A percentile compares a stretch with the other conserved stretches of the same genome.
phyloP scores from a whole-genome alignment of 1,140 invertebrate species.

The Adoxophyes honmai region DNA sequence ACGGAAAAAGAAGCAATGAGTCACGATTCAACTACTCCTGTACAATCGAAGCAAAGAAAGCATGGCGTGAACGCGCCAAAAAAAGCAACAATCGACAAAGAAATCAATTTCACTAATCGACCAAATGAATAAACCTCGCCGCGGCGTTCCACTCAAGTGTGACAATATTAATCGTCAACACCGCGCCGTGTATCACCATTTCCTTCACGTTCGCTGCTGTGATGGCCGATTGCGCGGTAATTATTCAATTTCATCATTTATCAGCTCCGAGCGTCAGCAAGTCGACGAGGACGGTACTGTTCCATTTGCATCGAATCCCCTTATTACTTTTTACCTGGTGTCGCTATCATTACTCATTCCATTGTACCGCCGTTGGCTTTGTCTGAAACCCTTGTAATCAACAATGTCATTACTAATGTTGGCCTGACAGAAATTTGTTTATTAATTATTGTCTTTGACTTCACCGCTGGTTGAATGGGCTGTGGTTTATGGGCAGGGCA shows the following conservation, averaged over 20 bases:
- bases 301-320: slow-evolving; percentile 57
- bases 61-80: too few relatives aligned
- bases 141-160: too few relatives aligned
- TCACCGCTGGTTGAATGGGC: too few relatives aligned
- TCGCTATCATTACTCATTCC: slow-evolving; percentile 60
- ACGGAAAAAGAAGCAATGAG: too few relatives aligned
- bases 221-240: slow-evolving; percentile 46
- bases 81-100: too few relatives aligned
- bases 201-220: slow-evolving; percentile 39
- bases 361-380: slow-evolving; percentile 48
- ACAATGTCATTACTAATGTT: slow-evolving; percentile 31
- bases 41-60: too few relatives aligned
- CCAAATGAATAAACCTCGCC: too few relatives aligned
- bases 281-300: slow-evolving; percentile 67
- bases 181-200: neutral
- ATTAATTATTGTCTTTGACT: slow-evolving; percentile 11
- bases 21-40: too few relatives aligned
- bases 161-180: too few relatives aligned
- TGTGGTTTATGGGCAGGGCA: too few relatives aligned
- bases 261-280: slow-evolving; percentile 63
- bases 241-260: slow-evolving; percentile 72
- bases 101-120: too few relatives aligned
- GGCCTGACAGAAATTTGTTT: slow-evolving; percentile 20
- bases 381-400: slow-evolving; percentile 34
- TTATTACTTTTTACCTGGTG: slow-evolving; percentile 68